Evolutionary conservation across 2,888 invertebrate species (phyloP).

Genomic region (Folsomia candida): DNA sequence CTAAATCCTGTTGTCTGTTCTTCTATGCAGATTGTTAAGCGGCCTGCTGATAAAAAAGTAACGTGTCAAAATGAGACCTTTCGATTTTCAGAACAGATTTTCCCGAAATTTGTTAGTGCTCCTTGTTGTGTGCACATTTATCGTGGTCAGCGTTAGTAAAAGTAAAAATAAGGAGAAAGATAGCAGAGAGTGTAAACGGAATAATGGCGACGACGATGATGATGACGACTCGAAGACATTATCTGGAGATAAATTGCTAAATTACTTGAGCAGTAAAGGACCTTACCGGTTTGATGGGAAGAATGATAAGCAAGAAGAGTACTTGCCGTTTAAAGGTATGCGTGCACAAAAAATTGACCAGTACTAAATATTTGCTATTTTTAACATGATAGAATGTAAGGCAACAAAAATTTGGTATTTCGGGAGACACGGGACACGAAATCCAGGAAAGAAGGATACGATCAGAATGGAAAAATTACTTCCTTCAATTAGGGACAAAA

Average conservation of each 20-base stretch:
- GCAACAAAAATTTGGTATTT: constrained; percentile 40
- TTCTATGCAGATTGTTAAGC: no score
- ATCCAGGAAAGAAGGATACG: constrained; percentile 39
- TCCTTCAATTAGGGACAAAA: constrained; percentile 12
- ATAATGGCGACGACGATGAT: background rate
- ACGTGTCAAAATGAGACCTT: background rate
- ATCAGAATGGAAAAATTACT: constrained; percentile 26
- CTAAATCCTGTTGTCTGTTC: no score
- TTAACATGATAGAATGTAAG: constrained; percentile 37
- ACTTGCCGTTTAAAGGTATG: background rate
- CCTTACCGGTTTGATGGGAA: background rate
- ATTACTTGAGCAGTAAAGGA: constrained; percentile 1
- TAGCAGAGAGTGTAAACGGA: background rate
- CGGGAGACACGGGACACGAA: constrained; percentile 45
- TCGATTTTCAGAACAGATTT: background rate
- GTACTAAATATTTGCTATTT: no score
- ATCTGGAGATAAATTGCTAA: background rate
- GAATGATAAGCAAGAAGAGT: background rate
- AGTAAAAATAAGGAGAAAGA: background rate
- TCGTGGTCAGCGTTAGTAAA: background rate
- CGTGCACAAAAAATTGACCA: no score
- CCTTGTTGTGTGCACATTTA: background rate
- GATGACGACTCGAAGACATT: background rate
- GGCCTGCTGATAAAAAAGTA: no score
- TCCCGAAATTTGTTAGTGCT: background rate